Evolutionary conservation across 1,140 invertebrate genomes (phyloP).

Genomic region (Plodia interpunctella): DNA sequence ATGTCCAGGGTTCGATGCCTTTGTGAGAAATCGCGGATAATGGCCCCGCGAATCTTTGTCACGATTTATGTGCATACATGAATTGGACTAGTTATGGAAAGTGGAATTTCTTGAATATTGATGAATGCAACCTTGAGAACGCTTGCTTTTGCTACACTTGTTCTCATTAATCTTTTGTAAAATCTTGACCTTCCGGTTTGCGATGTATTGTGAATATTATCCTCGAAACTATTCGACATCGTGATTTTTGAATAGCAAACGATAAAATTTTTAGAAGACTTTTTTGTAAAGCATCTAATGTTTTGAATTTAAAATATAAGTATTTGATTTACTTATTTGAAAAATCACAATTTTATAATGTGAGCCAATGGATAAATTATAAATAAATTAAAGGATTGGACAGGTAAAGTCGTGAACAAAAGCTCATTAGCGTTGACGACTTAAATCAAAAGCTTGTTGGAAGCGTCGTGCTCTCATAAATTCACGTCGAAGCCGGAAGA

Average conservation of each 20-base stretch:
- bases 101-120: constrained; percentile 72
- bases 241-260: background rate
- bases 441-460: constrained; percentile 48
- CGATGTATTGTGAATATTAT: background rate
- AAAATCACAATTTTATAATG: too few relatives aligned
- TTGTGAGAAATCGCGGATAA: constrained; percentile 66
- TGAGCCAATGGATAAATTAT: too few relatives aligned
- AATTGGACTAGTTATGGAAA: constrained; percentile 51
- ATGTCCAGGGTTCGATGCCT: constrained; percentile 44
- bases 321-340: too few relatives aligned
- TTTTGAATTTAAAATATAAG: too few relatives aligned
- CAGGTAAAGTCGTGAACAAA: constrained; percentile 36
- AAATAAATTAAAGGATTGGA: background rate
- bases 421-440: constrained; percentile 42
- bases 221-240: background rate
- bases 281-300: too few relatives aligned
- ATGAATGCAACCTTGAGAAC: constrained; percentile 55
- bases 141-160: constrained; percentile 40
- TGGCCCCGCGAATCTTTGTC: constrained; percentile 43
- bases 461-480: constrained; percentile 32
- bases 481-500: background rate
- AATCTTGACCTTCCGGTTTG: constrained; percentile 35
- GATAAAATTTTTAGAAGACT: too few relatives aligned
- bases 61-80: constrained; percentile 52
- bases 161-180: constrained; percentile 53